Evolutionary conservation across 2,797 vertebrate genomes (phyloP), one percentile per base, ranked within the genome.

Genomic region (Myotis vivesi): DNA sequence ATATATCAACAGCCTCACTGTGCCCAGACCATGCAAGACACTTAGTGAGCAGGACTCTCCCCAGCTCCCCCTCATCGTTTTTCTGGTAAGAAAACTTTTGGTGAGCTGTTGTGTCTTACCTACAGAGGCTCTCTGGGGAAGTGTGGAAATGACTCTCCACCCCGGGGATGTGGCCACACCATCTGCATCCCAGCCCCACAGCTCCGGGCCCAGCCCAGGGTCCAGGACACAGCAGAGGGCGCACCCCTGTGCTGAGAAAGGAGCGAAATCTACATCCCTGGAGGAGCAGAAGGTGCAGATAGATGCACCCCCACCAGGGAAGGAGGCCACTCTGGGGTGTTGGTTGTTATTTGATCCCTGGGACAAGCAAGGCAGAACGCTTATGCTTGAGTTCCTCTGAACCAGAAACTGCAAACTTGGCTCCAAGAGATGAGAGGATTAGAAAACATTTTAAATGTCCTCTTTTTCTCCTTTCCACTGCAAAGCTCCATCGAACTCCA

Each of bases 391-490:
- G 0, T 85, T 90, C 94, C 95, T 75, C 81, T 87, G 79, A n/a
- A 46, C 33, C 13, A 92, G 76, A 92, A 87, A 95, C 25, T 55
- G 64, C 28, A 84, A 57, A 66, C 82, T 87, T 82, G 90, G 91
- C 88, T 89, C 30, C 80, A n/a, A 94, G 95, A 95, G 16, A 62
- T 36, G 77, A 73, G 84, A 91, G 87, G 79, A 93, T 91, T 92
- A 82, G 17, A 38, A 93, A 97, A 59, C 76, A 49, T 5, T 36
- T 69, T 30, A 69, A 8, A 20, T 30, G 80, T 55, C n/a, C 81
- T 84, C 89, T 81, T 92, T 97, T 81, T 77, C 90, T 94, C 92
- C 33, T 92, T 92, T 93, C 82, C 41, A 69, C 76, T 44, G 76
- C 53, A 87, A 87, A 41, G 5, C 71, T 72, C 69, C 73, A 92